phyloP scores from a whole-genome alignment of 2,888 invertebrate genomes.

The Monochamus alternatus region DNA sequence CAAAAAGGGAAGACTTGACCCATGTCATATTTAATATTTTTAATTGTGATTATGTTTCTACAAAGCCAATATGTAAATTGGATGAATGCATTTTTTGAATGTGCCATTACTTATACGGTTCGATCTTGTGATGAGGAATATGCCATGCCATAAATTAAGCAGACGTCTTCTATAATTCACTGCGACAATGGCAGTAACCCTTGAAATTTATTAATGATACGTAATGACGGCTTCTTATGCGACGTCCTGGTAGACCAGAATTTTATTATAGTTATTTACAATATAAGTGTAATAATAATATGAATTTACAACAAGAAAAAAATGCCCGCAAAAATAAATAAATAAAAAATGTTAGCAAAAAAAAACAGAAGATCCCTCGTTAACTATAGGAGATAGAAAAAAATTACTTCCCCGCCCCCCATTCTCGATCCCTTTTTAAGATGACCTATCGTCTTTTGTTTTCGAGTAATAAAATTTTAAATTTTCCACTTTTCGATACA shows the following conservation, averaged over 20 bases:
- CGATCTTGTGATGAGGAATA: constrained; percentile 6
- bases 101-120: constrained; percentile 10
- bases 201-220: neutral
- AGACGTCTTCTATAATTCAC: neutral
- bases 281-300: neutral
- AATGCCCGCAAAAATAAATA: too few species aligned
- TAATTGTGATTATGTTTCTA: constrained; percentile 57
- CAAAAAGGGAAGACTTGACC: constrained; percentile 39
- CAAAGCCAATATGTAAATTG: constrained; percentile 38
- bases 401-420: too few species aligned
- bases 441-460: too few species aligned
- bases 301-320: too few species aligned
- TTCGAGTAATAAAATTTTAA: too few species aligned
- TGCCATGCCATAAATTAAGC: constrained; percentile 1
- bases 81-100: constrained; percentile 4
- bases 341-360: too few species aligned
- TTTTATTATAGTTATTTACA: neutral
- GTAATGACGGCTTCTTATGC: constrained; percentile 1
- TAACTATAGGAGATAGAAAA: too few species aligned
- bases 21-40: constrained; percentile 61
- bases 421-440: too few species aligned
- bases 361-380: too few species aligned
- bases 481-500: too few species aligned
- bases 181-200: neutral
- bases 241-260: neutral